Evolutionary conservation across 2,888 invertebrate species (phyloP).

Genomic region (Eurois occulta): DNA sequence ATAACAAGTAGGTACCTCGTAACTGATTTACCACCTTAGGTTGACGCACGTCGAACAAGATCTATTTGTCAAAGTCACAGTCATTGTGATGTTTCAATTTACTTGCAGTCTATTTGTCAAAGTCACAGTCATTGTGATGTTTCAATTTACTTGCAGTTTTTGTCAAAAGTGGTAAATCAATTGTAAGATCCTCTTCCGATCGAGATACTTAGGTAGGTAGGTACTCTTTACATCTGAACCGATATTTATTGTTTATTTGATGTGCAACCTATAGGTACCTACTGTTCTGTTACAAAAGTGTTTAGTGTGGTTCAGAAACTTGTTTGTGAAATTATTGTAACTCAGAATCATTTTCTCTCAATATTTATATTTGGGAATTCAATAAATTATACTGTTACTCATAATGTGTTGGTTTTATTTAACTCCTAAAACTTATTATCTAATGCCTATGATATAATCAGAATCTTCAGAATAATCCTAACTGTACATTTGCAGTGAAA

Average conservation of each 20-base stretch:
- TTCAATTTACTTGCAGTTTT: too few relatives aligned
- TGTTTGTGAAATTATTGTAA: constrained; percentile 70
- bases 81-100: too few relatives aligned
- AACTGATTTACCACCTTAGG: too few relatives aligned
- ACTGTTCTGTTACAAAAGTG: constrained; percentile 1
- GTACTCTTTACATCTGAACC: too few relatives aligned
- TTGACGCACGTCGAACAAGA: too few relatives aligned
- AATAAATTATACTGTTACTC: constrained; percentile 90
- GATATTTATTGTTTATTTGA: constrained; percentile 18
- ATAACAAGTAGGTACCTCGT: too few relatives aligned
- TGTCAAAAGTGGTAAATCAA: too few relatives aligned
- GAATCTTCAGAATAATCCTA: not conserved
- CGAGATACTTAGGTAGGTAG: too few relatives aligned
- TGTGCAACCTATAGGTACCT: constrained; percentile 62
- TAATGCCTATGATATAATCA: not conserved
- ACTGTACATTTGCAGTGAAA: not conserved
- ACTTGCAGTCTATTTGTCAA: too few relatives aligned
- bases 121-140: too few relatives aligned
- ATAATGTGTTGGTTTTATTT: constrained; percentile 73
- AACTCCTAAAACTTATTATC: not conserved
- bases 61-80: too few relatives aligned
- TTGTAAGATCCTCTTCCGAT: too few relatives aligned
- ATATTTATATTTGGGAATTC: constrained; percentile 88
- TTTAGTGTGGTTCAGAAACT: constrained; percentile 37
- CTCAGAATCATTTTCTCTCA: constrained; percentile 84